Percentiles rank a stretch among this genome's conserved stretches.
Conservation (phyloP, 2,888 invertebrate genomes). For the Hermaeophaga mercurialis region DNA sequence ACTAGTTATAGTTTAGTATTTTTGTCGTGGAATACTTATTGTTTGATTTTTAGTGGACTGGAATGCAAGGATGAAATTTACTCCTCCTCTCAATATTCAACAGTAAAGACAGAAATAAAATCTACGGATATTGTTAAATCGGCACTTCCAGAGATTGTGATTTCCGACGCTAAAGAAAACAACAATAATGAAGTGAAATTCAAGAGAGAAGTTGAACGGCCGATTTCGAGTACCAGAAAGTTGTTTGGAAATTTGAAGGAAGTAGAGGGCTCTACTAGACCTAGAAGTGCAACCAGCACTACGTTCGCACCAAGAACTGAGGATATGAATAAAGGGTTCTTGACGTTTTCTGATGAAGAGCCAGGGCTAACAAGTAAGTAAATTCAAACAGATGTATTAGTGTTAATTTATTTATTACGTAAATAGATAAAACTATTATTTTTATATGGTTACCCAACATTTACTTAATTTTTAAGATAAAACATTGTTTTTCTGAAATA, state of each 20-base stretch:
- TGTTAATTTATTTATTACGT: no score
- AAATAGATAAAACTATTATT: no score
- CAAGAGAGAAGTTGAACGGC: conserved; percentile 8
- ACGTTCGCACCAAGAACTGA: conserved; percentile 83
- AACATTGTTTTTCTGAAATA: no score
- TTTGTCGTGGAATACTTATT: neutral
- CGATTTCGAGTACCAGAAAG: conserved; percentile 31
- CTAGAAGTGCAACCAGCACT: conserved; percentile 73
- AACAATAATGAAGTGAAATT: conserved; percentile 14
- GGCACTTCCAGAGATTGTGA: conserved; percentile 35
- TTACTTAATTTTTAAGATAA: no score
- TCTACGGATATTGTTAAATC: conserved; percentile 21
- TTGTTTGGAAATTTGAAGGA: conserved; percentile 25
- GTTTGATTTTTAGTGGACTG: conserved; percentile 67
- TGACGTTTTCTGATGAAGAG: conserved; percentile 85
- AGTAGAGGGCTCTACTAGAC: conserved; percentile 48
- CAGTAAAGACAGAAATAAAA: conserved; percentile 43
- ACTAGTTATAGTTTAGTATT: no score
- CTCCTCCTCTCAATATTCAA: conserved; percentile 66
- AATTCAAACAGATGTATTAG: no score
- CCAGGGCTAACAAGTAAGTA: conserved; percentile 84
- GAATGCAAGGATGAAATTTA: conserved; percentile 80
- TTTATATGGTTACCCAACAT: no score
- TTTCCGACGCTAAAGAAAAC: conserved; percentile 9
- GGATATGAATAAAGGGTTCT: conserved; percentile 94